Evolutionary conservation across 2,888 invertebrate genomes (phyloP).

Genomic region (Polymixis flavicincta): DNA sequence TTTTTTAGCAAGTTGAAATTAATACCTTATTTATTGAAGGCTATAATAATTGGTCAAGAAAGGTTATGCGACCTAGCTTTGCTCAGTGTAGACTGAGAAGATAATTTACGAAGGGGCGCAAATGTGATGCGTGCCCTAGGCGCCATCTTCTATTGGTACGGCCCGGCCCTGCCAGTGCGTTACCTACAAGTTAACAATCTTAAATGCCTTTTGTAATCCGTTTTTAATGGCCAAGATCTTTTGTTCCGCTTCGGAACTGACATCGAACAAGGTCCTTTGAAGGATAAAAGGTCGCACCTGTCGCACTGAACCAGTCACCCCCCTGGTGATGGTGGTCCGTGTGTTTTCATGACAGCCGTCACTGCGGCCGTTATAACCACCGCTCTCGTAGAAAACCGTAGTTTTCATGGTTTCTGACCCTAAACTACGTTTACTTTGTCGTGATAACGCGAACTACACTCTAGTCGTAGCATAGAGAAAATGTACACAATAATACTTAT

Average conservation of each 20-base stretch:
- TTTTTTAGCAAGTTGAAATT: too few species aligned
- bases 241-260: constrained; percentile 28
- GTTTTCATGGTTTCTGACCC: background rate
- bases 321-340: background rate
- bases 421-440: background rate
- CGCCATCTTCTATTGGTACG: too few species aligned
- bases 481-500: background rate
- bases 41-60: too few species aligned
- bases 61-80: too few species aligned
- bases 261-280: constrained; percentile 39
- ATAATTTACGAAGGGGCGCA: too few species aligned
- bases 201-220: background rate
- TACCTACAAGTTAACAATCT: background rate
- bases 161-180: too few species aligned
- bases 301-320: constrained; percentile 30
- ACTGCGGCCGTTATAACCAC: background rate
- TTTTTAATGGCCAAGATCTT: constrained; percentile 9
- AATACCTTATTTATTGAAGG: too few species aligned
- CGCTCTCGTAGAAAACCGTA: background rate
- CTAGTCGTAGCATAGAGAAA: background rate
- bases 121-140: too few species aligned
- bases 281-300: constrained; percentile 35
- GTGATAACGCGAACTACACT: background rate
- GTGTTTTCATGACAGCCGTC: background rate
- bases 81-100: too few species aligned